Base-by-base conservation (phyloP, 23 tunicate genomes). In the Ascidia mentula region DNA sequence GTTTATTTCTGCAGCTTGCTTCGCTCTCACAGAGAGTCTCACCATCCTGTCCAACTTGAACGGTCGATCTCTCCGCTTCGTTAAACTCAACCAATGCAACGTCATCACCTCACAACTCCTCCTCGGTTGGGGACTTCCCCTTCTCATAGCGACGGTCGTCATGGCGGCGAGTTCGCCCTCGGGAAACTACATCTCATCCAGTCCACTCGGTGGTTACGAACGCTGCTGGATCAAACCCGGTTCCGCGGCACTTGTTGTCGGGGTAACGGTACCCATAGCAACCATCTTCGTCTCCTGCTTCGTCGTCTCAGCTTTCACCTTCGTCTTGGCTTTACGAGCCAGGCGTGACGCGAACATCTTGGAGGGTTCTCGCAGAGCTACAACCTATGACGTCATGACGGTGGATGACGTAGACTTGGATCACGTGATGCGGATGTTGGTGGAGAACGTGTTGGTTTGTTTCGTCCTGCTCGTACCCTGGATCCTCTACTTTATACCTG, bases 351-450 rank as follows among this genome's bases (percentile, higher is more conserved):
- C 24, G 28, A 53, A 26, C 12, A 26, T 28, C 13, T 28, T 6
- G 4, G 1, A 9, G 28, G 65, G 22, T 28, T 20, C 24, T 26
- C 65, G 24, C 28, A 26, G 65, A 53, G 22, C 65, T 20, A 26
- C 28, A 20, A 28, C 22, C 24, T 53, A 53, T 28, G 12, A 9
- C 65, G 24, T 20, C 65, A 53, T 53, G 65, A 53, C 65, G 65
- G 13, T 53, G 28, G 65, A 53, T 53, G 65, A 53, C 65, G 65
- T 53, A 3, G 65, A 53, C 65, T 20, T 53, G 65, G 65, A 53
- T 53, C 65, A 53, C 65, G 65, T 53, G 65, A 9, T 53, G 22
- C 65, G 65, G 1, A 53, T 53, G 65, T 9, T 6, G 65, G 12
- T 53, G 4, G 65, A 53, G 13, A 26, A 53, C 13, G 22, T 53